Conservation (phyloP, 2,797 vertebrate genomes). For the Anas flavirostris region DNA sequence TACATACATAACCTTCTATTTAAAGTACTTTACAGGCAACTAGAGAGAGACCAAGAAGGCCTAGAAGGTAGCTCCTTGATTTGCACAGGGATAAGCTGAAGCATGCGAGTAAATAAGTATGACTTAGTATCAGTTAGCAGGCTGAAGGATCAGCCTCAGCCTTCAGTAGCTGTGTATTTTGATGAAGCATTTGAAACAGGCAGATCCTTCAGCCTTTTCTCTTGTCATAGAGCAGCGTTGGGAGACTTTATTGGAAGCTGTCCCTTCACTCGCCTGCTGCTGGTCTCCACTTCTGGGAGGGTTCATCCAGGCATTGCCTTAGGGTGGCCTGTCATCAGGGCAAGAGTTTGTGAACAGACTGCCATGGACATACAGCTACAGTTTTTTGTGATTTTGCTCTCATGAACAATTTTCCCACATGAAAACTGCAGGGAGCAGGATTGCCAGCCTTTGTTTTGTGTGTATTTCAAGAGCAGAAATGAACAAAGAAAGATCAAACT, state of each 20-base stretch:
- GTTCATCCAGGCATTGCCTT: background rate
- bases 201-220: background rate
- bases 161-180: background rate
- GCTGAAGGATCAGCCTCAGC: background rate
- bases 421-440: background rate
- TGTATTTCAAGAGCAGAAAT: background rate
- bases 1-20: background rate
- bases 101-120: background rate
- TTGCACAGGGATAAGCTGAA: background rate
- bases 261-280: background rate
- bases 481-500: background rate
- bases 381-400: background rate
- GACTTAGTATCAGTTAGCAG: background rate
- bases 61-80: background rate
- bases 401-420: background rate
- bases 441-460: background rate
- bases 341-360: background rate
- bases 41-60: background rate
- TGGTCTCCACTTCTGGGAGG: background rate
- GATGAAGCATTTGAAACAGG: background rate
- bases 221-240: background rate
- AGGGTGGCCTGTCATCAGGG: background rate
- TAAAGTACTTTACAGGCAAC: background rate
- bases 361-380: too few relatives aligned
- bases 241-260: background rate